Evolutionary conservation across 2,797 vertebrate species (phyloP).

Genomic region (Percopsis omiscomaycus): DNA sequence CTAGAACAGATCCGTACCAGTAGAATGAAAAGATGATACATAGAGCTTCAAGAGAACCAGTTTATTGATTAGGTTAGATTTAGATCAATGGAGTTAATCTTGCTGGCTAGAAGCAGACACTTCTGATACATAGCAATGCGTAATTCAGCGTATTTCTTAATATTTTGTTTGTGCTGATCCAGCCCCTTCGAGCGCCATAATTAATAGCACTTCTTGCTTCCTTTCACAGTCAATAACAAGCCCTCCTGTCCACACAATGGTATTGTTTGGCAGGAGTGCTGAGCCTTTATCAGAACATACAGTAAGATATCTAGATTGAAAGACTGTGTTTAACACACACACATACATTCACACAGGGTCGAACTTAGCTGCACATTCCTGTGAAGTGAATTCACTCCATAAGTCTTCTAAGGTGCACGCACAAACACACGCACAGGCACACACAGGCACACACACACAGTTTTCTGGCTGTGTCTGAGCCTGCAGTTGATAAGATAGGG

Average conservation of each 20-base stretch:
- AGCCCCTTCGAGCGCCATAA: background rate
- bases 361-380: conserved; percentile 77
- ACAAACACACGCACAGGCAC: conserved; percentile 14
- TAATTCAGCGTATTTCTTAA: no score
- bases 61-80: no score
- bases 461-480: conserved; percentile 57
- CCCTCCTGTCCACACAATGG: background rate
- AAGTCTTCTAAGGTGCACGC: conserved; percentile 54
- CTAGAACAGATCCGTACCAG: no score
- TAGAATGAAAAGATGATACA: no score
- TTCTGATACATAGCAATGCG: no score
- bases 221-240: background rate
- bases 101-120: no score
- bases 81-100: no score
- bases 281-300: conserved; percentile 37
- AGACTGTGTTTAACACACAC: conserved; percentile 23
- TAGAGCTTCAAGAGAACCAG: no score
- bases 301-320: conserved; percentile 57
- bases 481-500: conserved; percentile 72
- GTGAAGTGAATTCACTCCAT: conserved; percentile 74
- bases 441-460: conserved; percentile 24
- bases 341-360: conserved; percentile 24
- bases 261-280: background rate
- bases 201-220: background rate
- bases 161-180: no score